Percentiles rank a stretch among this genome's conserved stretches.
Conservation (phyloP, 1,140 invertebrate genomes). For the Diabrotica undecimpunctata region DNA sequence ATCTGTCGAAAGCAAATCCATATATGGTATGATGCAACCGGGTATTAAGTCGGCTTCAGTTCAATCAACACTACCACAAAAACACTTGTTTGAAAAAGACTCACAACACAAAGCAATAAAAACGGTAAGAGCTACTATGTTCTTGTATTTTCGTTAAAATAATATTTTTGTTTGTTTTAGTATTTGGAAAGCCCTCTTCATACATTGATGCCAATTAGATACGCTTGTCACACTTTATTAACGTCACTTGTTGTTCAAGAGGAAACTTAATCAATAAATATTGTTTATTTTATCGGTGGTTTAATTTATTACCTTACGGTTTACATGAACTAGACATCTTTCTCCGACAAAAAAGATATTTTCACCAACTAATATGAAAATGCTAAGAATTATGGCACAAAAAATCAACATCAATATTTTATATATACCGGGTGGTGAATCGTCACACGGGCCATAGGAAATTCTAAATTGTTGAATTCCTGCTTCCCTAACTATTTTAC, state of each 20-base stretch:
- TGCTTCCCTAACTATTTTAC: no score
- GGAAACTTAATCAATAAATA: slow-evolving; percentile 7
- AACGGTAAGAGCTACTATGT: slow-evolving; percentile 26
- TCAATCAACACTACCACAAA: slow-evolving; percentile 6
- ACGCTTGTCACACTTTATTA: slow-evolving; percentile 49
- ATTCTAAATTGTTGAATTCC: no score
- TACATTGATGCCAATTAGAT: slow-evolving; percentile 51
- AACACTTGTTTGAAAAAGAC: slow-evolving; percentile 30
- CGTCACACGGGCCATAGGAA: no score
- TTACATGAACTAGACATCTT: no score
- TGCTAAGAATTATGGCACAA: no score
- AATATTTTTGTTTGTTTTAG: slow-evolving; percentile 48
- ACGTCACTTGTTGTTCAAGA: slow-evolving; percentile 45
- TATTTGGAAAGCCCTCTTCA: slow-evolving; percentile 53
- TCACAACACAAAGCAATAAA: slow-evolving; percentile 27
- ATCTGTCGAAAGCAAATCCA: slow-evolving; percentile 21
- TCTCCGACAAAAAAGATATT: no score
- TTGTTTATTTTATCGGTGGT: background rate
- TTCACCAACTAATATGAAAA: no score
- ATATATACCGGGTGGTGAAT: no score
- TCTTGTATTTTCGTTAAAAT: slow-evolving; percentile 10
- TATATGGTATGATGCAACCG: slow-evolving; percentile 33
- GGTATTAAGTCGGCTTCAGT: slow-evolving; percentile 20
- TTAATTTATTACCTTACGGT: no score
- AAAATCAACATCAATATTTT: no score